A percentile compares a stretch with the other conserved stretches of the same genome.
Evolutionary conservation across 2,113 vertebrate genomes (phyloP).

Genomic region (Pleuronectes platessa): DNA sequence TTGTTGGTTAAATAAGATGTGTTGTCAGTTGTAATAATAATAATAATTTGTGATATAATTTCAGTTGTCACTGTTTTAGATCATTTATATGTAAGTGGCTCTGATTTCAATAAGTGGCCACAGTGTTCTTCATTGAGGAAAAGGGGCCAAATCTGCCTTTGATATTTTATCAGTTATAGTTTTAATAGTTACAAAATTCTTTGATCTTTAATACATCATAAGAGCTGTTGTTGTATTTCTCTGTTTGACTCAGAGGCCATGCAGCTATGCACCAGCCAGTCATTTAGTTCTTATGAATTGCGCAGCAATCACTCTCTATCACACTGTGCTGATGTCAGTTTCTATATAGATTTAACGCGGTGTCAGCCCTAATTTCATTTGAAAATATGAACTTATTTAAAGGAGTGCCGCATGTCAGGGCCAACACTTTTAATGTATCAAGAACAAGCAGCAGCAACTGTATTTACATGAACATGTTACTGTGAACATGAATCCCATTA

Average conservation of each 20-base stretch:
- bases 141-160: too few relatives aligned
- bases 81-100: too few relatives aligned
- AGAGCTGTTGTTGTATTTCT: neutral
- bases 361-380: slow-evolving; percentile 31
- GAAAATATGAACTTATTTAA: slow-evolving; percentile 52
- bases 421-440: slow-evolving; percentile 64
- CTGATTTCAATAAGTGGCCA: too few relatives aligned
- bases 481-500: slow-evolving; percentile 66
- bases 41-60: neutral
- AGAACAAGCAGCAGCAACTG: slow-evolving; percentile 41
- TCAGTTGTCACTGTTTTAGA: neutral
- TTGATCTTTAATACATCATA: neutral
- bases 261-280: neutral
- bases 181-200: neutral
- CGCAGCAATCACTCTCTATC: neutral
- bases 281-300: slow-evolving; percentile 1
- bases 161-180: neutral
- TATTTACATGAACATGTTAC: slow-evolving; percentile 52
- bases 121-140: too few relatives aligned
- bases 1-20: neutral
- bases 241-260: neutral
- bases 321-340: neutral
- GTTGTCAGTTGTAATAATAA: neutral
- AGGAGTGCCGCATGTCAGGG: slow-evolving; percentile 50
- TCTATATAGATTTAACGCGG: neutral